These are phyloP conservation scores for Gasteruption jaculator DNA, from an alignment of 2,888 invertebrate genomes.

Conservation along the genomic window DNA sequence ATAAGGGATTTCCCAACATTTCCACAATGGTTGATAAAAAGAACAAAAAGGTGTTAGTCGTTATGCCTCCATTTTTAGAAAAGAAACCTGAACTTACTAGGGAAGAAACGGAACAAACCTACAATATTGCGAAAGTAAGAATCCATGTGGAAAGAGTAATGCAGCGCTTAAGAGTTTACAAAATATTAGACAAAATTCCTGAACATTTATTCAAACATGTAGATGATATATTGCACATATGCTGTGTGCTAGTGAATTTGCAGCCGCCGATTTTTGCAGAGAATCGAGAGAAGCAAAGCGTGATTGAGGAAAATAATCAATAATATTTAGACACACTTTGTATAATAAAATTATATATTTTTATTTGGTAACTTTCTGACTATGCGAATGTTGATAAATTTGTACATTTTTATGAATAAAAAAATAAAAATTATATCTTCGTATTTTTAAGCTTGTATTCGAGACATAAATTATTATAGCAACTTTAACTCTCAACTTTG, in stretches of 20 bases:
- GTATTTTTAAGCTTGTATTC: too few relatives aligned
- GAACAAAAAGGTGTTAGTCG: conserved; percentile 15
- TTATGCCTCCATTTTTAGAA: conserved; percentile 21
- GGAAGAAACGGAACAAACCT: conserved; percentile 17
- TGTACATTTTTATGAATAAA: background rate
- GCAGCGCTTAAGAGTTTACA: conserved; percentile 16
- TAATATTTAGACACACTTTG: too few relatives aligned
- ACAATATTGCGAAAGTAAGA: conserved; percentile 17
- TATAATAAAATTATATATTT: too few relatives aligned
- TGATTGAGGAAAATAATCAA: too few relatives aligned
- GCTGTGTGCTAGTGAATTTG: conserved; percentile 20
- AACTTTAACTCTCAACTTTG: too few relatives aligned
- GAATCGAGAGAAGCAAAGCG: conserved; percentile 8
- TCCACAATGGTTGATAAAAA: conserved; percentile 11
- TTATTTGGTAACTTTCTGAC: too few relatives aligned
- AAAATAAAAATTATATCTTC: background rate
- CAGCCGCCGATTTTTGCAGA: conserved; percentile 19
- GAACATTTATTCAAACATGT: conserved; percentile 6
- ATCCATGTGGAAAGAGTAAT: conserved; percentile 20
- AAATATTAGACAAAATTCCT: conserved; percentile 17
- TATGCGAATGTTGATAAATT: too few relatives aligned
- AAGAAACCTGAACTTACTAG: conserved; percentile 9
- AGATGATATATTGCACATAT: conserved; percentile 19
- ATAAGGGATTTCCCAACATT: conserved; percentile 24
- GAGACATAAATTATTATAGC: too few relatives aligned